Conservation (phyloP, 2,113 vertebrate genomes). For the Taxidea taxus region DNA sequence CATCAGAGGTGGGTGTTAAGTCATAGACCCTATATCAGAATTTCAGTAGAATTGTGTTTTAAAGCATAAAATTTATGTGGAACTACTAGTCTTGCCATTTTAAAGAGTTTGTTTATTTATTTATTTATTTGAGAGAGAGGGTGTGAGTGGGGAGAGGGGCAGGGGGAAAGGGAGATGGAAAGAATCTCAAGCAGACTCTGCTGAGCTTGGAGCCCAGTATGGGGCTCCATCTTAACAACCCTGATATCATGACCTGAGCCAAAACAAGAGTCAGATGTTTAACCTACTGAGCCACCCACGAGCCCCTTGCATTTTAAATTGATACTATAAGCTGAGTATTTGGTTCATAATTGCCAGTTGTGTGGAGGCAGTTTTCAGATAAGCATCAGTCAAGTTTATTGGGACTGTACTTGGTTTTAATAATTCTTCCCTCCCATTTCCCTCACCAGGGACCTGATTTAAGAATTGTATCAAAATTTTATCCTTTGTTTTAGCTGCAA, state of each 20-base stretch:
- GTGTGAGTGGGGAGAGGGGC: background rate
- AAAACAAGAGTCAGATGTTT: background rate
- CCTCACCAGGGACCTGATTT: background rate
- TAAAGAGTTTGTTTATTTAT: background rate
- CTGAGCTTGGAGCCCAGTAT: background rate
- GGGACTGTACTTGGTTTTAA: background rate
- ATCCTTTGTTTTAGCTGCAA: conserved; percentile 22
- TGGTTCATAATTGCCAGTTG: background rate
- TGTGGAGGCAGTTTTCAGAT: background rate
- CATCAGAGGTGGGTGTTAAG: background rate
- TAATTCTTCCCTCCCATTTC: background rate
- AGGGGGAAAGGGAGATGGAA: background rate
- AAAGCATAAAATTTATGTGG: background rate
- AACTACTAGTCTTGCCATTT: background rate
- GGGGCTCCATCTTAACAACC: background rate
- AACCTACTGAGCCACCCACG: background rate
- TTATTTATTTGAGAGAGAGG: background rate
- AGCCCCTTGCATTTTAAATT: background rate
- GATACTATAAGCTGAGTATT: background rate
- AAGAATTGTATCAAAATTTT: conserved; percentile 10
- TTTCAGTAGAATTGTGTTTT: background rate
- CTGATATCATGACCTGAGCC: background rate
- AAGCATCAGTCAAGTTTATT: background rate
- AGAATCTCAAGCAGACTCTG: background rate
- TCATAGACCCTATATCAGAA: background rate